These are phyloP conservation scores for Tupaia tana DNA, from an alignment of 2,113 vertebrate genomes.

Conservation along the genomic window DNA sequence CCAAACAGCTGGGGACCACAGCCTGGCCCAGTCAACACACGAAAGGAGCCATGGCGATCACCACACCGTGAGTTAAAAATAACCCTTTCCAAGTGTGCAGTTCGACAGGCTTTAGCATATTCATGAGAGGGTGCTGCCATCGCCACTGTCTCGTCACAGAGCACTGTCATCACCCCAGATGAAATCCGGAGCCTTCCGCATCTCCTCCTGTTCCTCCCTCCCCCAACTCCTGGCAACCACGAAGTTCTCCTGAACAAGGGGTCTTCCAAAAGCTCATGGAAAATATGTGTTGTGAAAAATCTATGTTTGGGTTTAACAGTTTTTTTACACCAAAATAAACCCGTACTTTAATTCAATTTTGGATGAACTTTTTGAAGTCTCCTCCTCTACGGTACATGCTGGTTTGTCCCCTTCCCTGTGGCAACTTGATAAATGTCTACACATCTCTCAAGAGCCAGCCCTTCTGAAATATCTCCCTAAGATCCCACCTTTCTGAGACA, in stretches of 20 bases:
- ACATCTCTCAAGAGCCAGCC: neutral
- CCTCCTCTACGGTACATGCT: neutral
- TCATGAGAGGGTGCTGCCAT: neutral
- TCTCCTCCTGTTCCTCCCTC: accelerated
- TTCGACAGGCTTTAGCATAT: neutral
- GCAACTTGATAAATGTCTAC: neutral
- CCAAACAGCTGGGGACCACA: neutral
- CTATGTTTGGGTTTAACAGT: too few species aligned
- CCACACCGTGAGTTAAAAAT: neutral
- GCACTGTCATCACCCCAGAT: neutral
- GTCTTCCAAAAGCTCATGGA: too few species aligned
- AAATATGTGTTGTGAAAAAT: too few species aligned
- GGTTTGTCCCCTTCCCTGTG: neutral
- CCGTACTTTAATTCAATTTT: too few species aligned
- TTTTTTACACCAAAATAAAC: too few species aligned
- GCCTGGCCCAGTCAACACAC: neutral
- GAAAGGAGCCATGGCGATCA: neutral
- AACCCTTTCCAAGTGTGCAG: neutral
- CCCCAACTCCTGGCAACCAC: neutral
- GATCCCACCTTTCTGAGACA: neutral
- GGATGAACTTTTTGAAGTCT: too few species aligned
- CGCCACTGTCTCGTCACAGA: neutral
- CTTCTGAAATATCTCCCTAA: neutral
- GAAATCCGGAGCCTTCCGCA: neutral
- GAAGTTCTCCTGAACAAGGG: too few species aligned